Evolutionary conservation across 2,797 vertebrate genomes (phyloP), one percentile per base, ranked within the genome.

Genomic region (Enteromius argenteus): DNA sequence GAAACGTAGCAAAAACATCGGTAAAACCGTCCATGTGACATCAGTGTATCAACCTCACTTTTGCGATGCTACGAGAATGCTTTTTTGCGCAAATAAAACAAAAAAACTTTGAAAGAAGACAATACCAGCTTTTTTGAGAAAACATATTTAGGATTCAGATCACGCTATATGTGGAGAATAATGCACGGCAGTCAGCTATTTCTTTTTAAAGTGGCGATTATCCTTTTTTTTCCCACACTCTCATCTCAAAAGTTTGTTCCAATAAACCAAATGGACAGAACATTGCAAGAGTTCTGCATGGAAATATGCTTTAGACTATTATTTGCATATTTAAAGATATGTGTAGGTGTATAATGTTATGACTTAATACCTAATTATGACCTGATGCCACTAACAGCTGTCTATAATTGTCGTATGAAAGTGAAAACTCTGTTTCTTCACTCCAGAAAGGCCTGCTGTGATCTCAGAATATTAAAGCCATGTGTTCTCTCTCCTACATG

Each of bases 401-500:
- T 23, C 10, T 39, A 5, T 21, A 58, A 4, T 77, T 39, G 5
- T 17, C 15, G 17, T 58, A 23, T 58, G 53, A 60, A 53, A 19
- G 74, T 60, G 53, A 39, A 17, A 39, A 27, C n/a, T 76, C 53
- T 58, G 13, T 76, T 56, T 76, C 10, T 75, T n/a, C 13, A 9
- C 27, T 72, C 32, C 21, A 37, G 56, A 81, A 64, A 86, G 85
- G 91, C 92, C 93, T 93, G 90, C 85, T 74, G 19, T 53, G 42
- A n/a, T 90, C 90, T 91, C 86, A 84, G 89, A 94, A 94, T 93
- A 94, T 92, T 84, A 89, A 86, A 89, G 81, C 79, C 88, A 88
- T 82, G 23, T 51, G 80, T 82, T 84, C 49, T 44, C 46, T 88
- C 75, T 84, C 88, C 90, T 91, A 91, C 90, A 82, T 23, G 21